Evolutionary conservation across 1,140 invertebrate genomes (phyloP).

Genomic region (Aphis craccivora): DNA sequence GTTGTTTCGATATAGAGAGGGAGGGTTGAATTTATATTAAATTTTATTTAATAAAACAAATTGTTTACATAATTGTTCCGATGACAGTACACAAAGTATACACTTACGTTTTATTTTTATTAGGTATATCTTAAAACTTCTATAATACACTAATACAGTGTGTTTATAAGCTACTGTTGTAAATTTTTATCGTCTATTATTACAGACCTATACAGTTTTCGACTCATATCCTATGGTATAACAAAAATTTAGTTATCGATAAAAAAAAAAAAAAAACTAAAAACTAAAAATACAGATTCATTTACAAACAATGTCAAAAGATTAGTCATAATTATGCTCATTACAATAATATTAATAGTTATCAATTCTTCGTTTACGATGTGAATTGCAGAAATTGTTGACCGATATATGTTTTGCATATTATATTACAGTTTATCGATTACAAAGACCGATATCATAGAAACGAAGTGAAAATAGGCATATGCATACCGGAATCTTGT

Average conservation of each 20-base stretch:
- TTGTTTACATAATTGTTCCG: neutral
- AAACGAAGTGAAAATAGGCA: conserved; percentile 9
- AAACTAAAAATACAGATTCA: too few species aligned
- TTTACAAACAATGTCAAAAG: neutral
- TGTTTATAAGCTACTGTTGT: neutral
- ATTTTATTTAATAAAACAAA: neutral
- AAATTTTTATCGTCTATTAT: neutral
- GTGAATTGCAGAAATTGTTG: neutral
- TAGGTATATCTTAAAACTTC: neutral
- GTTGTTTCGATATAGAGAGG: neutral
- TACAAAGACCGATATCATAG: neutral
- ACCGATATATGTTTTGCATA: neutral
- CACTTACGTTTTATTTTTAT: neutral
- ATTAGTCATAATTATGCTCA: neutral
- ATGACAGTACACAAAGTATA: neutral
- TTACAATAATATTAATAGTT: neutral
- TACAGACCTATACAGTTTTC: too few species aligned
- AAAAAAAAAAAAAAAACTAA: too few species aligned
- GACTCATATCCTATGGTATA: neutral
- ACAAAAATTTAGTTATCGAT: neutral
- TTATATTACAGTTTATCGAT: conserved; percentile 34
- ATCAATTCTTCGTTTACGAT: too few species aligned
- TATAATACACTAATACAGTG: neutral
- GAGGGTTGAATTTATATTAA: neutral
- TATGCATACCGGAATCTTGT: conserved; percentile 53